These are phyloP conservation scores for Leucophora obtusa DNA, from an alignment of 2,888 invertebrate species.

Conservation along the genomic window DNA sequence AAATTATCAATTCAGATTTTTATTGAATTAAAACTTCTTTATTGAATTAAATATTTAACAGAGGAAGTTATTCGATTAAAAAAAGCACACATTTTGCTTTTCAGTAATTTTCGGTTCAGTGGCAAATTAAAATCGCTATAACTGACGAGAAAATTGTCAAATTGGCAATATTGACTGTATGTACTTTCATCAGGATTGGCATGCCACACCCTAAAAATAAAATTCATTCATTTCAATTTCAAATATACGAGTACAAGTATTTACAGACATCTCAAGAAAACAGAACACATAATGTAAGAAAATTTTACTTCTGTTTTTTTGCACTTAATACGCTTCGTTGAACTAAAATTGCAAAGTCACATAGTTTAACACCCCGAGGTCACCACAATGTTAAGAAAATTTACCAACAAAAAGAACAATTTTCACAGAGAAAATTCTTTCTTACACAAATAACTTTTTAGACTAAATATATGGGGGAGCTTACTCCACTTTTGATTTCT, in stretches of 20 bases:
- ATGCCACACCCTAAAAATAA: slow-evolving; percentile 58
- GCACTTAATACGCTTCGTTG: slow-evolving; percentile 68
- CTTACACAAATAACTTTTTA: background rate
- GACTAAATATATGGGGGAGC: slow-evolving; percentile 25
- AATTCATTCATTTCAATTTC: slow-evolving; percentile 31
- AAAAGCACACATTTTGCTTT: no score
- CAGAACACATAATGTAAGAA: slow-evolving; percentile 38
- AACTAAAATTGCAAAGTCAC: slow-evolving; percentile 69
- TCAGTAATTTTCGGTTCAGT: no score
- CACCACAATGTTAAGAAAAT: slow-evolving; percentile 52
- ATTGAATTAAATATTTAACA: no score
- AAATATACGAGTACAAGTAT: slow-evolving; percentile 28
- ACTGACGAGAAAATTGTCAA: no score
- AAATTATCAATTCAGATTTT: no score
- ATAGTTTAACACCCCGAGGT: slow-evolving; percentile 68
- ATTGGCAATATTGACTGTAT: no score
- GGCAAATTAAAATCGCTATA: no score
- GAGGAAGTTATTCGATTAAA: no score
- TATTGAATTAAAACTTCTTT: no score
- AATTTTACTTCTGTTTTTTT: slow-evolving; percentile 60
- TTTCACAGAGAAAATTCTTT: slow-evolving; percentile 16
- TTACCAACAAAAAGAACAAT: slow-evolving; percentile 33
- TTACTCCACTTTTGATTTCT: slow-evolving; percentile 2
- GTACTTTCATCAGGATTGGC: background rate
- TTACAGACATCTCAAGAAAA: slow-evolving; percentile 38